These are phyloP conservation scores for Gulo gulo DNA, from an alignment of 2,113 vertebrate genomes.

Conservation along the genomic window DNA sequence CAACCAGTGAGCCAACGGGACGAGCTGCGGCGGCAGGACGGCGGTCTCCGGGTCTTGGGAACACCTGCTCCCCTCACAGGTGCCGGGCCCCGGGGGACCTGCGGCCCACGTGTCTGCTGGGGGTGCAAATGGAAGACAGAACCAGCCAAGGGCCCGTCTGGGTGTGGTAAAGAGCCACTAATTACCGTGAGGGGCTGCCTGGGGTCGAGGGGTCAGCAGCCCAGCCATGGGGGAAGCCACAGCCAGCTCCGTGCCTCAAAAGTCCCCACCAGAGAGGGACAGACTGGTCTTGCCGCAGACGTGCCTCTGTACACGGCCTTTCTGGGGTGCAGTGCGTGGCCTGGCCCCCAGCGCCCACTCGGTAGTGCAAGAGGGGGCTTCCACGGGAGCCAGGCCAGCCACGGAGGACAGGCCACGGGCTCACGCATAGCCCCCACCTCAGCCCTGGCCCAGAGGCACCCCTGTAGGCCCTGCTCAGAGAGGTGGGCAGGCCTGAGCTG, in stretches of 20 bases:
- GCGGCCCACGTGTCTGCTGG: background rate
- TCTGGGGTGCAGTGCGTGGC: background rate
- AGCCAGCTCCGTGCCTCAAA: background rate
- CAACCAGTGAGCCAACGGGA: fast-evolving
- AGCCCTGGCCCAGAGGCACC: background rate
- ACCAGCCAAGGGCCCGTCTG: background rate
- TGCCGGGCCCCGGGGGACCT: fast-evolving
- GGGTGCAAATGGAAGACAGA: fast-evolving
- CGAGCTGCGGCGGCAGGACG: background rate
- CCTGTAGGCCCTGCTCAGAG: background rate
- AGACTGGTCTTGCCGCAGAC: background rate
- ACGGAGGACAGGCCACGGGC: background rate
- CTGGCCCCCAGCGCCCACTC: background rate
- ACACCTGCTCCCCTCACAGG: fast-evolving
- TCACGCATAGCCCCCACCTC: background rate
- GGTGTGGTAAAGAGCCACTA: background rate
- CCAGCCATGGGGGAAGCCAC: background rate
- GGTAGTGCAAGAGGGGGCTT: background rate
- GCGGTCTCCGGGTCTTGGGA: fast-evolving
- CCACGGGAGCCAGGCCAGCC: background rate
- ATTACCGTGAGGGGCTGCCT: background rate
- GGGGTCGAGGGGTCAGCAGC: background rate
- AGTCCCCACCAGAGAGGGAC: background rate
- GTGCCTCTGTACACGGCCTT: background rate
- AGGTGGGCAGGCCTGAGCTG: background rate